Evolutionary conservation across 2,888 invertebrate genomes (phyloP), one percentile per base, ranked within the genome.

Genomic region (Melolontha melolontha): DNA sequence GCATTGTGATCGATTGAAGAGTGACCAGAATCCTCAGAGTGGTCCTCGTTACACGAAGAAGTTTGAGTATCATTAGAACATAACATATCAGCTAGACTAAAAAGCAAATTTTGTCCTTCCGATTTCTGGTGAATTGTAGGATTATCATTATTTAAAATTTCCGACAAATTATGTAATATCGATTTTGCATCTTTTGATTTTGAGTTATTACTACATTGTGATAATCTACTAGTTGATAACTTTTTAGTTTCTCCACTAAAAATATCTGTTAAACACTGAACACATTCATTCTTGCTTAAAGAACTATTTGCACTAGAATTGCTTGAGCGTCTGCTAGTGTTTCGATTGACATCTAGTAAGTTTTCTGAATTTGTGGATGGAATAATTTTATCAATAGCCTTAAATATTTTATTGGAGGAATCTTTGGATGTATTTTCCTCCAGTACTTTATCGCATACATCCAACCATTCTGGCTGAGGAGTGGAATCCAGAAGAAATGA

Each of bases 101-200:
- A 69, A 7, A 75, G 49, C 29, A 75, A 59, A 57, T 71, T 72
- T 50, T 72, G 72, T 1, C 74, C 74, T 67, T 74, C 70, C 5
- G 44, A 39, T 44, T 70, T 73, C 49, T 73, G 73, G 64, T 71
- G 65, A 2, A 17, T 14, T 22, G 69, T 69, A 6, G 63, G 66
- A 39, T 65, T 40, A 14, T 72, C 74, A 44, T 63, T 71, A 40
- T 62, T 71, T 22, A 75, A 64, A 52, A 75, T 72, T 29, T 59
- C 68, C 7, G 74, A 75, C 6, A 75, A 68, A 63, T 71, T 71
- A 16, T 69, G 69, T 12, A 75, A 52, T 6, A 75, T 65, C 17
- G 72, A 71, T 41, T 71, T 73, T 4, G 72, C 70, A 39, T 75
- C 73, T 44, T 51, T 55, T 14, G 67, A 72, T 47, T 66, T 69